Conservation (phyloP, 2,888 invertebrate species). For the Apeira syringaria region DNA sequence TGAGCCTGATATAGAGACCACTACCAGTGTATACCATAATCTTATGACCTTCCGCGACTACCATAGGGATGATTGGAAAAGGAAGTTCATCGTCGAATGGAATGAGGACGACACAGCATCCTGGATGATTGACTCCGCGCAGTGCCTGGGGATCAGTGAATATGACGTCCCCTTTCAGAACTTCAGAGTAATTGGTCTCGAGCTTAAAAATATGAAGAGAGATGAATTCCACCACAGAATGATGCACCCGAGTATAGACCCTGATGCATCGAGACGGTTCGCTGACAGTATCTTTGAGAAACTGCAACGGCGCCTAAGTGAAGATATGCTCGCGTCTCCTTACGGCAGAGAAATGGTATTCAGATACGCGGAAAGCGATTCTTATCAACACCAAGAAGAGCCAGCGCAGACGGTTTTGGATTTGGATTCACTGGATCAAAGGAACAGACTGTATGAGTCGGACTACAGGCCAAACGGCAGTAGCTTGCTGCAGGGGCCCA, state of each 20-base stretch:
- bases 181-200: constrained; percentile 64
- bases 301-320: constrained; percentile 59
- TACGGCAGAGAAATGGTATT: constrained; percentile 47
- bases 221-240: constrained; percentile 65
- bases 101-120: constrained; percentile 81
- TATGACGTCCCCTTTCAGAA: constrained; percentile 70
- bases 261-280: constrained; percentile 50
- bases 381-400: constrained; percentile 46
- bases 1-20: constrained; percentile 64
- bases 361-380: constrained; percentile 64
- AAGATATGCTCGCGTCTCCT: constrained; percentile 48
- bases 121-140: constrained; percentile 76
- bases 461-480: constrained; percentile 66
- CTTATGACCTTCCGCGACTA: constrained; percentile 64
- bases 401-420: constrained; percentile 61
- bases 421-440: constrained; percentile 63
- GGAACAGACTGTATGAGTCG: constrained; percentile 54
- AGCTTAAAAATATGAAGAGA: constrained; percentile 60
- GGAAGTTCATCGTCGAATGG: constrained; percentile 81
- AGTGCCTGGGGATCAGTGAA: constrained; percentile 61
- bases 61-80: constrained; percentile 76
- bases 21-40: constrained; percentile 68
- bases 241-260: constrained; percentile 59
- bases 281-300: constrained; percentile 65
- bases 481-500: constrained; percentile 46